Evolutionary conservation across 2,888 invertebrate species (phyloP), one percentile per base, ranked within the genome.

Genomic region (Phasia obesa): DNA sequence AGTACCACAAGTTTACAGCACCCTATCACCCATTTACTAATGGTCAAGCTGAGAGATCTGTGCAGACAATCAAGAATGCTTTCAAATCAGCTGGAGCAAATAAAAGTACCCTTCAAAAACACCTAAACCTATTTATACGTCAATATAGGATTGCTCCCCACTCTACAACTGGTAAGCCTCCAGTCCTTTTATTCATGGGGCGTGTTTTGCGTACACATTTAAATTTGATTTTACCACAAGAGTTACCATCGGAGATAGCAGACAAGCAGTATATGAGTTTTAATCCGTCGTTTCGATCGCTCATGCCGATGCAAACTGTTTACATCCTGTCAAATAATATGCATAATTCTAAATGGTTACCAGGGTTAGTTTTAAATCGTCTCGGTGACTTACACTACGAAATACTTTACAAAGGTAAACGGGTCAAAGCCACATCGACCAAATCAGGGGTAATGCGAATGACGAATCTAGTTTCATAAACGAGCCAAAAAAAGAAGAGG

Each of bases 81-180:
- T 9, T 76, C 0, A 67, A 75, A 15, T 38, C 57, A 4, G 27
- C 27, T 3, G 27, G 27, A 27, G 4, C 27, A 27, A 59, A n/a
- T 21, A 77, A 23, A 11, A 23, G 17, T 7, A 70, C 62, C 4
- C 31, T 70, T 1, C 62, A 38, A 19, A 49, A 64, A 19, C 60
- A 76, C 23, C 35, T 55, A 9, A 76, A 76, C 21, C 1, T 25
- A 51, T 27, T 27, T 67, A 53, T 59, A 0, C 76, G 76, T 4
- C 60, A 69, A 13, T 67, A 76, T 17, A 51, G 76, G 60, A 53
- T 59, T 31, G 76, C 69, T 7, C 76, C 77, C 0, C 77, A 70
- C 21, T 44, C 62, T 1, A 77, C 60, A 44, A 77, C 69, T 1
- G 67, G 42, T 1, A 59, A 76, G 21, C 3, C 60, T 0, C 76